A percentile compares a stretch with the other conserved stretches of the same genome.
phyloP scores from a whole-genome alignment of 2,888 invertebrate species.

The Dynastes maya region DNA sequence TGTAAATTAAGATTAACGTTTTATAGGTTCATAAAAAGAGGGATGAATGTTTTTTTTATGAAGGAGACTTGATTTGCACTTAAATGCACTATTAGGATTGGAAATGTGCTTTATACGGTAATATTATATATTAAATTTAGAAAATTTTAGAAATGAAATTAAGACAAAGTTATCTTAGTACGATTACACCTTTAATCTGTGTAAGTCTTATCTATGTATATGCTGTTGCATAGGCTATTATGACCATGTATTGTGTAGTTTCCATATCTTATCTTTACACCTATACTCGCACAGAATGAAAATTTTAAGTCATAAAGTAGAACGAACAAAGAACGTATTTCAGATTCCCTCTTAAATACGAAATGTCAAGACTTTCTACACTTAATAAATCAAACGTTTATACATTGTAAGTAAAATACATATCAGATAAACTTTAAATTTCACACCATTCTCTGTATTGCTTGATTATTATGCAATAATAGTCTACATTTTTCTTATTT shows the following conservation, averaged over 20 bases:
- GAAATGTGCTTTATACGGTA: background rate
- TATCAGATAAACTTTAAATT: too few species aligned
- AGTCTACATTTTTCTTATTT: too few species aligned
- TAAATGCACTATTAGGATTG: background rate
- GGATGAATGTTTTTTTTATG: too few species aligned
- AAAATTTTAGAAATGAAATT: constrained; percentile 3
- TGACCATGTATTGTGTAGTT: background rate
- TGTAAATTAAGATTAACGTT: too few species aligned
- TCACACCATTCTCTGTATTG: too few species aligned
- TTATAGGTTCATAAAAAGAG: too few species aligned
- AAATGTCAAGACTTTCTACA: background rate
- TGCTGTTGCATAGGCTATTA: constrained; percentile 25
- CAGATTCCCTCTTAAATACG: too few species aligned
- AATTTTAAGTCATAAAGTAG: constrained; percentile 1
- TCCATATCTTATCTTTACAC: constrained; percentile 37
- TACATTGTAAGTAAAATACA: background rate
- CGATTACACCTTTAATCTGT: constrained; percentile 16
- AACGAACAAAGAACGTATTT: background rate
- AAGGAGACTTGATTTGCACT: too few species aligned
- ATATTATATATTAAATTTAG: background rate
- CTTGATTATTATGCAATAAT: background rate
- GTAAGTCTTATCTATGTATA: constrained; percentile 25
- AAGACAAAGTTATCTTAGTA: background rate
- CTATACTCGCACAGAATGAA: background rate
- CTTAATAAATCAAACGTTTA: background rate